Evolutionary conservation across 2,797 vertebrate species (phyloP), one percentile per base, ranked within the genome.

Genomic region (Rhadinocentrus ornatus): DNA sequence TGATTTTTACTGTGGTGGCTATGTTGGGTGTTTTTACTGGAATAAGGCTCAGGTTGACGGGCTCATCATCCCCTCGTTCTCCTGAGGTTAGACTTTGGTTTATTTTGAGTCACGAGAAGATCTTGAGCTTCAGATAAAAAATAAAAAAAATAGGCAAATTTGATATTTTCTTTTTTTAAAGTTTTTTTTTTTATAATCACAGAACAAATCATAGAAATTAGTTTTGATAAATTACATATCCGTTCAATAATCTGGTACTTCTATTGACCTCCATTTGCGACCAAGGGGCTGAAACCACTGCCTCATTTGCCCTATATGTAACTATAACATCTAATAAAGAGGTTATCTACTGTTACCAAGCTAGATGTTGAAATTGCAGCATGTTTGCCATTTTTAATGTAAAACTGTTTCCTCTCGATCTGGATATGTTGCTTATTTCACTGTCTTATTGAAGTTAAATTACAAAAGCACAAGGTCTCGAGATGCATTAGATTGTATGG

Each of bases 1-100:
- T 80, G 66, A 76, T 80, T 89, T 80, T 66, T 88, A 62, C 58
- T 80, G 59, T 46, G 34, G 58, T 86, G 55, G 69, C 65, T 81
- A 75, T 41, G 54, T 32, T 85, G 66, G 61, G 29, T 86, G 66
- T 83, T 80, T 48, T 64, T 80, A 18, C 57, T 82, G 66, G 71
- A 81, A 31, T 74, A 79, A 44, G 65, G 54, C 72, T 71, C 34
- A 55, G 52, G 50, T 52, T 6, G 32, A 68, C 62, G 59, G 44
- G 66, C 46, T 78, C 50, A 61, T 11, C 37, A 20, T 73, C 55
- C 61, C 41, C 16, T 75, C 54, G 58, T 71, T 57, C 56, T 73
- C 61, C 56, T 62, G 54, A 75, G 68, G 55, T 64, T 75, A 57
- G 60, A 75, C 66, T 78, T 35, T 50, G 22, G 50, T 63, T 57